These are phyloP conservation scores for Pteria penguin DNA, from an alignment of 2,888 invertebrate genomes.

Conservation along the genomic window DNA sequence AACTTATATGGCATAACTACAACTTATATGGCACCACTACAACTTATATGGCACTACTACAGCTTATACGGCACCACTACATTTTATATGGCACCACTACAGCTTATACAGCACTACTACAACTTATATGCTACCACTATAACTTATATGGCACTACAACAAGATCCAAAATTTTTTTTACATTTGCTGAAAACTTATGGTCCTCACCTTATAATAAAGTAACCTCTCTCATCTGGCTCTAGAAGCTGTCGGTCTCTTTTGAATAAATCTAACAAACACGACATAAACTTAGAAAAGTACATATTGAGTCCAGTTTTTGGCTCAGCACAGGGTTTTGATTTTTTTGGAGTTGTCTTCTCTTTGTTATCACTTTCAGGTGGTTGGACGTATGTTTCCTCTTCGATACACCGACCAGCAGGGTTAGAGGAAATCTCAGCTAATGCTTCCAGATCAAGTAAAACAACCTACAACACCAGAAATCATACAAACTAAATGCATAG, in stretches of 20 bases:
- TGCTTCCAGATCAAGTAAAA: slow-evolving; percentile 94
- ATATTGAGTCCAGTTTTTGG: slow-evolving; percentile 69
- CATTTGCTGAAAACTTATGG: too few species aligned
- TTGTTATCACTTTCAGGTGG: neutral
- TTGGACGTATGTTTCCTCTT: neutral
- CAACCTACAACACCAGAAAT: slow-evolving; percentile 85
- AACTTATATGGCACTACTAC: too few species aligned
- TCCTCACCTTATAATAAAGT: slow-evolving; percentile 95
- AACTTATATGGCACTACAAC: too few species aligned
- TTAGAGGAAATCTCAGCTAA: slow-evolving; percentile 86
- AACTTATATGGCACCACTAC: too few species aligned
- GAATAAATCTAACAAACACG: slow-evolving; percentile 91
- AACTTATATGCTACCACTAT: too few species aligned
- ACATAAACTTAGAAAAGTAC: slow-evolving; percentile 92
- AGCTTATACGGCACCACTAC: too few species aligned
- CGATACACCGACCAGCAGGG: slow-evolving; percentile 59
- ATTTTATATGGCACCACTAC: too few species aligned
- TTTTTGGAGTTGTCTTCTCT: slow-evolving; percentile 7
- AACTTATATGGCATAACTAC: too few species aligned
- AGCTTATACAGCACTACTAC: too few species aligned
- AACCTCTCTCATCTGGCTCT: slow-evolving; percentile 89
- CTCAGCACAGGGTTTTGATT: slow-evolving; percentile 12
- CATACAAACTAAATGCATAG: too few species aligned
- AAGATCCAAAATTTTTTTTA: too few species aligned
- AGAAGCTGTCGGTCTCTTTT: slow-evolving; percentile 91